These are phyloP conservation scores for Seriola rivoliana DNA, from an alignment of 2,113 vertebrate species.

Conservation along the genomic window DNA sequence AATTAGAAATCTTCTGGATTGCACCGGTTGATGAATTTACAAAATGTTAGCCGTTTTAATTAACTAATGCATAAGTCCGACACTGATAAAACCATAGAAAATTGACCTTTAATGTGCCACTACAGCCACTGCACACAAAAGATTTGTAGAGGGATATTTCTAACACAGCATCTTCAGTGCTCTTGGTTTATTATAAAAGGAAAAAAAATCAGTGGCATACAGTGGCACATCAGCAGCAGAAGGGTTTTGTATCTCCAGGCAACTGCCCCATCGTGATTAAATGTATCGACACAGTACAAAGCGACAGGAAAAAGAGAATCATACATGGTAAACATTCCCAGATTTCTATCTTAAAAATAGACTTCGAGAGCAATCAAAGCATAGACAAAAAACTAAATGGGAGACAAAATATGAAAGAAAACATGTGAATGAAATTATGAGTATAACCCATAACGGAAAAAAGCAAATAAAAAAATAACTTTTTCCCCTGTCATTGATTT, in stretches of 20 bases:
- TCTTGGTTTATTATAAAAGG: conserved; percentile 1
- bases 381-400: conserved; percentile 35
- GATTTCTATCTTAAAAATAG: conserved; percentile 70
- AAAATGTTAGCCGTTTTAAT: neutral
- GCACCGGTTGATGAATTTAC: too few relatives aligned
- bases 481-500: neutral
- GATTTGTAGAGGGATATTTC: neutral
- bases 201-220: neutral
- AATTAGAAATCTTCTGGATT: too few relatives aligned
- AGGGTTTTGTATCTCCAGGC: conserved; percentile 66
- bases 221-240: neutral
- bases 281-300: conserved; percentile 70
- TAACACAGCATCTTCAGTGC: neutral
- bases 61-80: neutral
- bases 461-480: conserved; percentile 11
- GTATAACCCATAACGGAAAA: conserved; percentile 57
- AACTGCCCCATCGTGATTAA: conserved; percentile 72
- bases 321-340: conserved; percentile 77
- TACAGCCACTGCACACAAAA: neutral
- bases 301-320: conserved; percentile 52
- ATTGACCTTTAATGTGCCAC: neutral
- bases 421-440: conserved; percentile 64
- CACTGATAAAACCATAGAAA: neutral
- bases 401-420: conserved; percentile 52
- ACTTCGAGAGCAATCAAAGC: conserved; percentile 48